Evolutionary conservation across 2,113 vertebrate species (phyloP), one percentile per base, ranked within the genome.

Genomic region (Oplegnathus fasciatus): DNA sequence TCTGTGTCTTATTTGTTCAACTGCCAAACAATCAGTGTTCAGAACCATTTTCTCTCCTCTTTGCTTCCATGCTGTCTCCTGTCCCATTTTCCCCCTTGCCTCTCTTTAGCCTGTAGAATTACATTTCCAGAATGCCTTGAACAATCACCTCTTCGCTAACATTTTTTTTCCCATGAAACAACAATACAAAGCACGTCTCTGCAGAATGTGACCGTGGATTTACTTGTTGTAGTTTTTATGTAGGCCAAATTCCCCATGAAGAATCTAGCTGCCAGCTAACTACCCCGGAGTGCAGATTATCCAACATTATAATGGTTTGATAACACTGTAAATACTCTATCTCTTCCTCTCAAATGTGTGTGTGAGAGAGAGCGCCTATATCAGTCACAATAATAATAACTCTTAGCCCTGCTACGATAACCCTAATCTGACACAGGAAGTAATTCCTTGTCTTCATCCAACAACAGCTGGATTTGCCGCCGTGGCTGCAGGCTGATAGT

Each of bases 351-450:
- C 22, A 54, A 15, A 20, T 66, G 46, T 65, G 48, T 75, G 68
- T 40, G 26, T 54, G 42, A 44, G 42, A 44, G 65, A 26, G 58
- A 44, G 75, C 4, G n/a, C 37, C 65, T 86, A 61, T 82, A 87
- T 87, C 80, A 79, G 68, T 89, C 91, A 88, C 84, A 91, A 86
- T 88, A 90, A 88, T 88, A 90, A 85, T 92, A 89, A 91, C 74
- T 90, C 88, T 86, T 71, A 81, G 89, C 80, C 75, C n/a, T 28
- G 83, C 44, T 62, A 84, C 50, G 85, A 94, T 93, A 91, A 88
- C 87, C 88, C 89, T 94, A 93, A 95, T 94, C 90, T 93, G 92
- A 92, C 89, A 91, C 89, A 92, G 87, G 89, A 94, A 94, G 93
- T 94, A 92, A 95, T 92, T 93, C 90, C 85, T 83, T 83, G 88